Evolutionary conservation across 1,140 invertebrate species (phyloP).

Genomic region (Pteromalus puparum): DNA sequence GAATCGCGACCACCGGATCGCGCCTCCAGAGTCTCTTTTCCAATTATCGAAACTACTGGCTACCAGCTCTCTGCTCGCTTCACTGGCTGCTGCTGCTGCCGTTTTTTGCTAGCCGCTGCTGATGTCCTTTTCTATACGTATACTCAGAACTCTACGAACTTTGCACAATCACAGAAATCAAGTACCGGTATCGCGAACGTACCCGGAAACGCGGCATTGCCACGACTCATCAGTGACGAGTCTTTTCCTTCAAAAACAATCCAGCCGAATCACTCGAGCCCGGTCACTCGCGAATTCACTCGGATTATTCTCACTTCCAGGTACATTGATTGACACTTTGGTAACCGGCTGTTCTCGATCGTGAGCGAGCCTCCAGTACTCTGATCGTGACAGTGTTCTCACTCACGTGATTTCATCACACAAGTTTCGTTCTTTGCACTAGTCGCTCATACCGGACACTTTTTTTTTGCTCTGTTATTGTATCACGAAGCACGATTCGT

Average conservation of each 20-base stretch:
- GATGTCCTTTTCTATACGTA: not conserved
- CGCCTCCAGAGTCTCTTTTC: slow-evolving; percentile 51
- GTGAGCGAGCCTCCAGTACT: slow-evolving; percentile 56
- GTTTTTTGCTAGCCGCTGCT: not conserved
- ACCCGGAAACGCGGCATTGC: slow-evolving; percentile 60
- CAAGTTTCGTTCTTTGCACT: slow-evolving; percentile 22
- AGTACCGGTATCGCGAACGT: slow-evolving; percentile 46
- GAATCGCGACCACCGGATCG: slow-evolving; percentile 39
- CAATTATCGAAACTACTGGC: not conserved
- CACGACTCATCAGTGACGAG: slow-evolving; percentile 38
- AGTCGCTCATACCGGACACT: slow-evolving; percentile 19
- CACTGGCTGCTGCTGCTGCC: too few relatives aligned
- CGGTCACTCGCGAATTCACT: slow-evolving; percentile 45
- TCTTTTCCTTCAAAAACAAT: not conserved
- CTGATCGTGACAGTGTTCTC: slow-evolving; percentile 30
- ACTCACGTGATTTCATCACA: slow-evolving; percentile 23
- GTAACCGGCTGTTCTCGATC: slow-evolving; percentile 53
- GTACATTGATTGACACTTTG: slow-evolving; percentile 47
- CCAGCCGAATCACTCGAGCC: slow-evolving; percentile 33
- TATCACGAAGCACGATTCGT: slow-evolving; percentile 23
- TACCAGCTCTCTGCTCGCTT: not conserved
- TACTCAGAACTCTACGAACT: slow-evolving; percentile 1
- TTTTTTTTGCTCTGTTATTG: not conserved
- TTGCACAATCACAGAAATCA: slow-evolving; percentile 34
- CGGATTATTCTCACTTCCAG: slow-evolving; percentile 35